A percentile compares a stretch with the other conserved stretches of the same genome.
Evolutionary conservation across 2,888 invertebrate genomes (phyloP).

Genomic region (Coremacera marginata): DNA sequence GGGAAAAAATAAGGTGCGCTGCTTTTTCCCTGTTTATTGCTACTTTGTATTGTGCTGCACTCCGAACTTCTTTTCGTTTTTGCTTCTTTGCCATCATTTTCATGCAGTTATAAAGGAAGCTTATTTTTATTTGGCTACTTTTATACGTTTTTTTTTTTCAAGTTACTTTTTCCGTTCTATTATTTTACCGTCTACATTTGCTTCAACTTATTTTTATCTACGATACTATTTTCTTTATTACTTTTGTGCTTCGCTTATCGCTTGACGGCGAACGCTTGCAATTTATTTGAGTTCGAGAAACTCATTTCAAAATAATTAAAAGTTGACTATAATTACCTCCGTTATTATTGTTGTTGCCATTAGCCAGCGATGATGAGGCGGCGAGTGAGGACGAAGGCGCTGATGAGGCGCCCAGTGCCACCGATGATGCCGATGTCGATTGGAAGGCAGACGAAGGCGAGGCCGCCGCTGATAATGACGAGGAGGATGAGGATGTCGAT

Average conservation of each 20-base stretch:
- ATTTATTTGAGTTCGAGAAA: slow-evolving; percentile 58
- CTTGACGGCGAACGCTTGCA: slow-evolving; percentile 38
- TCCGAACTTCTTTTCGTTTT: not conserved
- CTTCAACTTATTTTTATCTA: slow-evolving; percentile 32
- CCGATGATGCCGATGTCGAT: slow-evolving; percentile 66
- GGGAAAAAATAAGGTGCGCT: no score
- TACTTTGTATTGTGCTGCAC: not conserved
- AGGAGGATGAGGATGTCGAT: slow-evolving; percentile 57
- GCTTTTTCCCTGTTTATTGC: not conserved
- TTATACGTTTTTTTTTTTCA: slow-evolving; percentile 34
- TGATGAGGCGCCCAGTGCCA: slow-evolving; percentile 71
- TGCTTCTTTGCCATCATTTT: not conserved
- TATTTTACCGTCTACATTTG: slow-evolving; percentile 17
- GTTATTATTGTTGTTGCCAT: slow-evolving; percentile 66
- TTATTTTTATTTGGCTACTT: slow-evolving; percentile 6
- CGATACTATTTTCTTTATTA: slow-evolving; percentile 36
- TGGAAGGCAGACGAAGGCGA: slow-evolving; percentile 70
- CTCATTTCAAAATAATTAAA: slow-evolving; percentile 68
- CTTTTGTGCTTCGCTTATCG: slow-evolving; percentile 30
- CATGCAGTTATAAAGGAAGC: not conserved
- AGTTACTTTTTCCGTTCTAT: slow-evolving; percentile 24
- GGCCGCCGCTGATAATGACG: slow-evolving; percentile 71
- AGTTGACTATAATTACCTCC: slow-evolving; percentile 68
- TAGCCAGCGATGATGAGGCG: slow-evolving; percentile 60
- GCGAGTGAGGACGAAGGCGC: slow-evolving; percentile 77